Evolutionary conservation across 35 echinoderm and acorn worm genomes (phyloP), one percentile per base, ranked within the genome.

Genomic region (Heliocidaris erythrogramma): DNA sequence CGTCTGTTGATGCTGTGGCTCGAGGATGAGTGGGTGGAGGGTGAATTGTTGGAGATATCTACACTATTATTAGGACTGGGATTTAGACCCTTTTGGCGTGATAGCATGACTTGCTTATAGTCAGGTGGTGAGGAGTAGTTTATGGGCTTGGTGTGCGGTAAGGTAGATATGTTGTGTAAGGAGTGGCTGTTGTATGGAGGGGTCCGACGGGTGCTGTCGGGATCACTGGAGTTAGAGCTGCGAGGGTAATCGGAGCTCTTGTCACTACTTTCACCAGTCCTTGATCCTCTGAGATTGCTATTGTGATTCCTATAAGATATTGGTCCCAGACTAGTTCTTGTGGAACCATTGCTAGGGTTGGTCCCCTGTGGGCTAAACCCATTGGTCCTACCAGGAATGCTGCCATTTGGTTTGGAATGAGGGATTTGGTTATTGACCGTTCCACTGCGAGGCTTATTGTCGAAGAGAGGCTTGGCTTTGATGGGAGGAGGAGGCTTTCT

Each of bases 391-490:
- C 49, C 11, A 7, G 91, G 91, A 59, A 92, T 59, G 17, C 48
- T 27, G 27, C 91, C 91, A 30, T 92, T 92, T 30, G 91, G 29
- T 42, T 89, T 32, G 31, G 87, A 48, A 89, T 48, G 87, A 47
- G 87, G 31, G 18, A 1, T 47, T 48, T 89, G 87, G 30, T 32
- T 48, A 89, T 89, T 89, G 14, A 9, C 87, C 7, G 87, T 4
- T 17, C 30, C 30, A 48, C 32, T 48, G 14, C 18, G 87, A 32
- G 47, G 24, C 47, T 89, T 86, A 30, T 86, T 32, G 31, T 89
- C 87, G 32, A 89, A 89, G 87, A 89, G 47, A 84, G 96, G 96
- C 47, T 97, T 97, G 18, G 96, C 93, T 85, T 97, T 97, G n/a
- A 97, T 78, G 12, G 96, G 96, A 88, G 96, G 96, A 11, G 96